Base-by-base conservation (phyloP, 2,113 vertebrate species). In the Tringa solitaria region DNA sequence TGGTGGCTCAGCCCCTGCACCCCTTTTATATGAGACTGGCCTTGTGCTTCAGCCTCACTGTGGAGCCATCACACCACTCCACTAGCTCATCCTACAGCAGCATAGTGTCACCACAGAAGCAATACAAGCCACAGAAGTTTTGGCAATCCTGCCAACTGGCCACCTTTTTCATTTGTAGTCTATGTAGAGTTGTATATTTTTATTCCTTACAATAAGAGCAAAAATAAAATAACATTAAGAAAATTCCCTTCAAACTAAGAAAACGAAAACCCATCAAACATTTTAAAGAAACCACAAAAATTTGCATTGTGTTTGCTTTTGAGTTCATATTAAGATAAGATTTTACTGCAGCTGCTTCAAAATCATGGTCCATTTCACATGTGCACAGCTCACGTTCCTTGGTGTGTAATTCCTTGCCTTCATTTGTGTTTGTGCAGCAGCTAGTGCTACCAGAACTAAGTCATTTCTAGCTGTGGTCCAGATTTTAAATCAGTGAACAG, bases 301-400 rank as follows among this genome's bases (percentile, higher is more conserved):
- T 80, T 97, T 96, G 94, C 96, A 97, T 97, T 97, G 97, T 91
- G 61, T 94, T 97, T 97, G 97, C 97, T 91, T 97, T 79, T 90
- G 89, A 97, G 93, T 97, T 97, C 82, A 68, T 96, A 94, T 75
- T 84, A 94, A 95, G 69, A 70, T 86, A 94, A 82, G 53, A 91
- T 96, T 96, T 95, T 81, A 94, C 93, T 95, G 92, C 95, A 96
- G 94, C 95, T 96, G 92, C 94, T 94, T 96, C 95, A 88, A 60
- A 95, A 89, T 77, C 75, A n/a, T 93, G 70, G 88, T 95, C 96
- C 93, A 89, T 94, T 95, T 96, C 92, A 91, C 63, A 74, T 8
- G 27, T 80, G 82, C 81, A 84, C 88, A 76, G 60, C 46, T 92
- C 56, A 35, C 4, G 0, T 84, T 96, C 84, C 87, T 94, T 61